These are phyloP conservation scores for Morone chrysops DNA, from an alignment of 2,113 vertebrate species.

Conservation along the genomic window DNA sequence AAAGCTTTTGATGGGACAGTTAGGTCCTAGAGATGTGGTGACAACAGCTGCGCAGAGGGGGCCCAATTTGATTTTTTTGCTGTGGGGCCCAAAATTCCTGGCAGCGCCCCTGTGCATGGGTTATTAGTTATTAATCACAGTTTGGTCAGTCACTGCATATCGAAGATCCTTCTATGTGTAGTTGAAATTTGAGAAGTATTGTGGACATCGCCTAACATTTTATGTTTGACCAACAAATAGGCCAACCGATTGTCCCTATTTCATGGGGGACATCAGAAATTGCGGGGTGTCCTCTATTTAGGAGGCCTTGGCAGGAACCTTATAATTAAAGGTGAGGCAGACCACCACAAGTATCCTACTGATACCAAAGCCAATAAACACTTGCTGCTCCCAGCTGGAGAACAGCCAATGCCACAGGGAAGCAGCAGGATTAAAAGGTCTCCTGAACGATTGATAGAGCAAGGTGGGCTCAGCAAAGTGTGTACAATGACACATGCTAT, in stretches of 20 bases:
- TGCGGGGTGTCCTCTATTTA: not conserved
- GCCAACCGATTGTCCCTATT: not conserved
- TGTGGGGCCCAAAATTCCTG: too few relatives aligned
- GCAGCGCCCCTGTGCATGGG: too few relatives aligned
- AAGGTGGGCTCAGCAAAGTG: conserved; percentile 54
- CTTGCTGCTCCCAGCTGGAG: conserved; percentile 72
- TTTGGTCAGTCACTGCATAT: not conserved
- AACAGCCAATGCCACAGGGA: conserved; percentile 62
- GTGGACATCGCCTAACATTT: not conserved
- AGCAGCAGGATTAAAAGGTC: conserved; percentile 71
- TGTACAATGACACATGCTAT: conserved; percentile 49
- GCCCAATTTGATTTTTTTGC: too few relatives aligned
- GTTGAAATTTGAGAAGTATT: not conserved
- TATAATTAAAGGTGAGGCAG: conserved; percentile 55
- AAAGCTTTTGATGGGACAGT: too few relatives aligned
- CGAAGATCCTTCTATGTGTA: not conserved
- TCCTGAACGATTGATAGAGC: conserved; percentile 63
- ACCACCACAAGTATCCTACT: conserved; percentile 60
- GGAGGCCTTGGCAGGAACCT: conserved; percentile 39
- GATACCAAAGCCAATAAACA: conserved; percentile 74
- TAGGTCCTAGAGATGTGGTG: too few relatives aligned
- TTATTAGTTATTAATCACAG: not conserved
- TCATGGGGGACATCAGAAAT: not conserved
- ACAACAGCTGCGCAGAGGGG: too few relatives aligned
- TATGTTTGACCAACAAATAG: not conserved